These are phyloP conservation scores for Ciconia nigra DNA, from an alignment of 2,797 vertebrate species.

Conservation along the genomic window DNA sequence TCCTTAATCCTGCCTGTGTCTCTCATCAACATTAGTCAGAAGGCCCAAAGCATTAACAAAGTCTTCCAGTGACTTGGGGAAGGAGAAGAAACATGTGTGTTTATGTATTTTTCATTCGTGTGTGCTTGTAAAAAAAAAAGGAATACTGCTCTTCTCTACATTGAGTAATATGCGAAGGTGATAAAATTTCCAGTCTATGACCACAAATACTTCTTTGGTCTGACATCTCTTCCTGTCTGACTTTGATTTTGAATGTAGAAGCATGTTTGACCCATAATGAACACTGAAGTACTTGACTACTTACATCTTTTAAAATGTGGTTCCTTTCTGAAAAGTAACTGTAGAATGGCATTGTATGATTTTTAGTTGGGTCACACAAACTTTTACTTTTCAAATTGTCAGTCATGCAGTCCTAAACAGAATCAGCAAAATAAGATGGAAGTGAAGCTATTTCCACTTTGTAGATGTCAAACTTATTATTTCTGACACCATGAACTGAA, in stretches of 20 bases:
- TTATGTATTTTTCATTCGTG: neutral
- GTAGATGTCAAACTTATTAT: neutral
- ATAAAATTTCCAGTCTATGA: neutral
- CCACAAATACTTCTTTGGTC: neutral
- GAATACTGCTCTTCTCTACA: neutral
- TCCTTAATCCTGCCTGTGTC: neutral
- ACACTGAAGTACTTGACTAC: neutral
- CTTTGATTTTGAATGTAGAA: neutral
- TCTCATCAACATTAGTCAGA: neutral
- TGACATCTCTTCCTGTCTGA: neutral
- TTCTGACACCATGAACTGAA: neutral
- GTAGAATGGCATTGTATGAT: neutral
- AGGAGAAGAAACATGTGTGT: neutral
- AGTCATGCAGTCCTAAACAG: neutral
- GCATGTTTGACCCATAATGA: neutral
- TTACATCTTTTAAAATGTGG: neutral
- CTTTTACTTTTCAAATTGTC: neutral
- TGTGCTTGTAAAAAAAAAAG: neutral
- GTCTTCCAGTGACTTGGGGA: neutral
- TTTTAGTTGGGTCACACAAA: neutral
- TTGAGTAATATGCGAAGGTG: neutral
- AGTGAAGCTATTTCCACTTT: neutral
- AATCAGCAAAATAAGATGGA: neutral
- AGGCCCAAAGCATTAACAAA: neutral
- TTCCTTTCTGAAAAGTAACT: neutral